phyloP scores from a whole-genome alignment of 2,888 invertebrate species.

The Heliconius ismenius region DNA sequence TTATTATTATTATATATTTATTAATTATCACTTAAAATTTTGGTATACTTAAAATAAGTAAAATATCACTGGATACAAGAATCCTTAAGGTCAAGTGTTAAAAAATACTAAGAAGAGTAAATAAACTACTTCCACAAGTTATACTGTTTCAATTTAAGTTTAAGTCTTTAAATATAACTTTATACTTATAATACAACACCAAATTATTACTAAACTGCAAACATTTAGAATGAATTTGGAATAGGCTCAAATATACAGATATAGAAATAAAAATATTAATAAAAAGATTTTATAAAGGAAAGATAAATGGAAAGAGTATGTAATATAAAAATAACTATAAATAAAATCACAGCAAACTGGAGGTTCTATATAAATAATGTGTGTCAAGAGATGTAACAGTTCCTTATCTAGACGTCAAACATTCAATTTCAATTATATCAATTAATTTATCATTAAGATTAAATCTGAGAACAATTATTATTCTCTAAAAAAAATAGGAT shows the following conservation, averaged over 20 bases:
- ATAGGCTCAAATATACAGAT: neutral
- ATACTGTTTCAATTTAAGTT: conserved; percentile 22
- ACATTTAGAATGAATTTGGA: conserved; percentile 10
- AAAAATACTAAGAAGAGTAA: conserved; percentile 36
- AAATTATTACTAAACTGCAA: neutral
- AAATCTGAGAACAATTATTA: neutral
- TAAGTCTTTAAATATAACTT: conserved; percentile 6
- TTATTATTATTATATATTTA: conserved; percentile 44
- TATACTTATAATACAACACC: neutral
- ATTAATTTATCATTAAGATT: conserved; percentile 2
- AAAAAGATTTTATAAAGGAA: neutral
- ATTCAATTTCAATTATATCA: conserved; percentile 6
- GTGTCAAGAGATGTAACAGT: conserved; percentile 20
- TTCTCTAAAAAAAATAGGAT: conserved; percentile 19
- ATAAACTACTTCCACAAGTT: conserved; percentile 35
- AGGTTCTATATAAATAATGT: conserved; percentile 1
- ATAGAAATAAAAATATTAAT: neutral
- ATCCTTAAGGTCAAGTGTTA: conserved; percentile 55
- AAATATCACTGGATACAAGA: conserved; percentile 64
- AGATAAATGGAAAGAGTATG: neutral
- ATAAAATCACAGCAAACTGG: conserved; percentile 25
- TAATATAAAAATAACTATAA: conserved; percentile 7
- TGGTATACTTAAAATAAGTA: conserved; percentile 55
- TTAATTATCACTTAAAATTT: conserved; percentile 55
- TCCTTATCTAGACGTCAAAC: conserved; percentile 1